A percentile compares a stretch with the other conserved stretches of the same genome.
Conservation (phyloP, 2,797 vertebrate genomes). For the Urocyon cinereoargenteus region DNA sequence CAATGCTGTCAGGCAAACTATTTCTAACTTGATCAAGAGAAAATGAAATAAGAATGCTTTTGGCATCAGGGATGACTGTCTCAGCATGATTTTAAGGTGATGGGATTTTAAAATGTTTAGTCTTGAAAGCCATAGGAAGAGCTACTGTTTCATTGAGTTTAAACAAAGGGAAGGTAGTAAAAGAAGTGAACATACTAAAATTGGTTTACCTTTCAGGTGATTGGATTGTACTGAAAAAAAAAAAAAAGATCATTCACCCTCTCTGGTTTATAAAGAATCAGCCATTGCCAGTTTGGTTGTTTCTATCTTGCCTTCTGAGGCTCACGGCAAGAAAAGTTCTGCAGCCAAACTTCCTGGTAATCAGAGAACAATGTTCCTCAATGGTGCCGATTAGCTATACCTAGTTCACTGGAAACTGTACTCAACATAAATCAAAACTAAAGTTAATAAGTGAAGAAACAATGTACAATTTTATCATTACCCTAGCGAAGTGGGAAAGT, state of each 20-base stretch:
- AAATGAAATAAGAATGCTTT: neutral
- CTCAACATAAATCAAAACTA: neutral
- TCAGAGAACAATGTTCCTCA: neutral
- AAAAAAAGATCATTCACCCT: neutral
- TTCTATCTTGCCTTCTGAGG: neutral
- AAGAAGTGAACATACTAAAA: neutral
- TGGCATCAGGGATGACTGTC: neutral
- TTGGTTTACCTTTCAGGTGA: neutral
- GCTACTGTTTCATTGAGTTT: neutral
- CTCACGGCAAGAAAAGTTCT: neutral
- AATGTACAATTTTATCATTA: neutral
- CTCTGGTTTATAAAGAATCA: neutral
- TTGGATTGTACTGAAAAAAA: neutral
- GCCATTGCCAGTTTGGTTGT: neutral
- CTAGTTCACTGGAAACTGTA: neutral
- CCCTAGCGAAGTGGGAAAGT: neutral
- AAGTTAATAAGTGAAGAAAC: neutral
- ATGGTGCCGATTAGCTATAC: no score
- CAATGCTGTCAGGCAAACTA: neutral
- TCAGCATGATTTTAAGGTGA: neutral
- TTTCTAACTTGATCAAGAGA: slow-evolving; percentile 46
- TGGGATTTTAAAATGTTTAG: neutral
- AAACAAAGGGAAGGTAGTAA: neutral
- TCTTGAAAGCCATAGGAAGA: neutral
- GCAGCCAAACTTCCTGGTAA: neutral